Conservation (phyloP, 2,888 invertebrate genomes). For the Adela reaumurella region DNA sequence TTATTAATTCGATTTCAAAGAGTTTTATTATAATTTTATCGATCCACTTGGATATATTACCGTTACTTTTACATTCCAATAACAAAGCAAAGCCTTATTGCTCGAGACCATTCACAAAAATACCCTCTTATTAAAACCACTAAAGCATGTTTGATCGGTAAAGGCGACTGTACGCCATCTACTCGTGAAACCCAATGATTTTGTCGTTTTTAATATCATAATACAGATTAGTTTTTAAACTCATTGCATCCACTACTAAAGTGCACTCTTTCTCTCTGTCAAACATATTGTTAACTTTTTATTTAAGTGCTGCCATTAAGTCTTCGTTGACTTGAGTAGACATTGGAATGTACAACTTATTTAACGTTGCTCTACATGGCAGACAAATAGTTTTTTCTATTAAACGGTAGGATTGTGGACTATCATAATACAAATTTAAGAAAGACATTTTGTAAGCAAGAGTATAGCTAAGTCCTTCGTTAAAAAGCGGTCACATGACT, state of each 20-base stretch:
- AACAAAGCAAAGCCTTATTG: slow-evolving; percentile 15
- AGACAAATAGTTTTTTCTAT: background rate
- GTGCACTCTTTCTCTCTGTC: background rate
- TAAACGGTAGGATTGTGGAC: background rate
- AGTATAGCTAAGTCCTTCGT: background rate
- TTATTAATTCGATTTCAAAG: slow-evolving; percentile 14
- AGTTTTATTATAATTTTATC: slow-evolving; percentile 14
- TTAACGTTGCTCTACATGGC: background rate
- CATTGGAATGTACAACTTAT: background rate
- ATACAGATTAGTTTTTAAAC: slow-evolving; percentile 1
- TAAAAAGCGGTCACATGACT: background rate
- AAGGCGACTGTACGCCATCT: background rate
- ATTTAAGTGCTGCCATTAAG: background rate
- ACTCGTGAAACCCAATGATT: slow-evolving; percentile 1
- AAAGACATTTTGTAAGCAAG: background rate
- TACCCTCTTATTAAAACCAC: slow-evolving; percentile 15
- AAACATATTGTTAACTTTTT: background rate
- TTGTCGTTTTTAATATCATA: background rate
- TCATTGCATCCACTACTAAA: slow-evolving; percentile 1
- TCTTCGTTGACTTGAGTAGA: background rate
- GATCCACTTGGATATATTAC: slow-evolving; percentile 13
- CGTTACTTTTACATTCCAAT: slow-evolving; percentile 9
- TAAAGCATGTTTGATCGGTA: slow-evolving; percentile 13
- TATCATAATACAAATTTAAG: background rate
- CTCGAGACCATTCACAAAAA: slow-evolving; percentile 15